Evolutionary conservation across 2,888 invertebrate species (phyloP).

Genomic region (Poecilus cupreus): DNA sequence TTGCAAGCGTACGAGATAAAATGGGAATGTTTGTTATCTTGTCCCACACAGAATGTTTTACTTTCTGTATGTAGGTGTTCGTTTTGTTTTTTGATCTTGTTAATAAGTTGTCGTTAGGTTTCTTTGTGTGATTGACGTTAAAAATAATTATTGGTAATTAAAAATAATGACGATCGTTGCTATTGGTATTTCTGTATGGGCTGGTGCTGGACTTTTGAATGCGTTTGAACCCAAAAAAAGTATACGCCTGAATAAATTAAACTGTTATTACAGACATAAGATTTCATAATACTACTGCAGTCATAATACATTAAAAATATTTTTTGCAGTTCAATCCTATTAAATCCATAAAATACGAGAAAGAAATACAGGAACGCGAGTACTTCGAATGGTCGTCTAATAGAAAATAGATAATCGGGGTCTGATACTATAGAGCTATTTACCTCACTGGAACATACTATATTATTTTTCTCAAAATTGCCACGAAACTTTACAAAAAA

Average conservation of each 20-base stretch:
- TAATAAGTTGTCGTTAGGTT: background rate
- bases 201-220: background rate
- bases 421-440: too few relatives aligned
- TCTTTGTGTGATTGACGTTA: conserved; percentile 17
- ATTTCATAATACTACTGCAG: background rate
- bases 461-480: too few relatives aligned
- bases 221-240: background rate
- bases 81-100: background rate
- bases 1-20: conserved; percentile 20
- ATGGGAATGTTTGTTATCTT: conserved; percentile 20
- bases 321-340: too few relatives aligned
- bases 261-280: background rate
- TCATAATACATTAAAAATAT: too few relatives aligned
- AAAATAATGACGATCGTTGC: conserved; percentile 25
- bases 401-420: too few relatives aligned
- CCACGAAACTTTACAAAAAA: too few relatives aligned
- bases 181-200: background rate
- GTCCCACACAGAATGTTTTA: conserved; percentile 29
- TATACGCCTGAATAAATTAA: background rate
- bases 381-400: too few relatives aligned
- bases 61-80: conserved; percentile 20
- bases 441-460: too few relatives aligned
- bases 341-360: too few relatives aligned
- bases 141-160: conserved; percentile 34
- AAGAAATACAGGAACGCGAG: too few relatives aligned